Percentiles rank a stretch among this genome's conserved stretches.
phyloP scores from a whole-genome alignment of 2,113 vertebrate species.

The Ailurus styani region DNA sequence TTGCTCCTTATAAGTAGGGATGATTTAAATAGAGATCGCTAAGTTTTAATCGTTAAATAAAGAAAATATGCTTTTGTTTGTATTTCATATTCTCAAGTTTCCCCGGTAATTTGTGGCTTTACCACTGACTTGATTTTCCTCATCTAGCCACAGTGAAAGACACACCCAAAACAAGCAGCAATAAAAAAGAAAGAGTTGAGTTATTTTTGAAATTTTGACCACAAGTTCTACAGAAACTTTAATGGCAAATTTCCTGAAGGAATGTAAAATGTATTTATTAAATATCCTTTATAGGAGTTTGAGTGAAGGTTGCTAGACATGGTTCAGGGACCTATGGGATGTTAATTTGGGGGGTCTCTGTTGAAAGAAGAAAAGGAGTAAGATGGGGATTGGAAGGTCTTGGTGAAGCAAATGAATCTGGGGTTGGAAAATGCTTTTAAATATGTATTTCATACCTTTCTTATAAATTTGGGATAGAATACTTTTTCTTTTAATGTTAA shows the following conservation, averaged over 20 bases:
- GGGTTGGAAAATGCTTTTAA: background rate
- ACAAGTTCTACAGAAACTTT: background rate
- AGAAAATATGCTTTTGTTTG: background rate
- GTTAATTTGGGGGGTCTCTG: background rate
- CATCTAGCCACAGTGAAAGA: background rate
- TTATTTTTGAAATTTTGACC: background rate
- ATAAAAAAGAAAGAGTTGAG: background rate
- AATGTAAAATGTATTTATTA: background rate
- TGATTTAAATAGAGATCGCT: background rate
- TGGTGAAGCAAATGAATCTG: background rate
- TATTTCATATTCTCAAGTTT: background rate
- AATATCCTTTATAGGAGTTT: background rate
- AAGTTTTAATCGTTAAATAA: conserved; percentile 27
- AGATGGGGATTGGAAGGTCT: background rate
- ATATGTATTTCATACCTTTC: background rate
- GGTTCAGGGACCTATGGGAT: background rate
- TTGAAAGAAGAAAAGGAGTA: background rate
- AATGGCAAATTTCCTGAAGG: background rate
- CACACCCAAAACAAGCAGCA: background rate
- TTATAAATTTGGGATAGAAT: background rate
- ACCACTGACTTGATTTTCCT: background rate
- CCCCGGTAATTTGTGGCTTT: background rate
- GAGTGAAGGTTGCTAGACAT: background rate
- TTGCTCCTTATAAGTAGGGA: background rate
- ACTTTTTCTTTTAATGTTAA: background rate